Base-by-base conservation (phyloP, 2,797 vertebrate genomes). In the Microhierax caerulescens region DNA sequence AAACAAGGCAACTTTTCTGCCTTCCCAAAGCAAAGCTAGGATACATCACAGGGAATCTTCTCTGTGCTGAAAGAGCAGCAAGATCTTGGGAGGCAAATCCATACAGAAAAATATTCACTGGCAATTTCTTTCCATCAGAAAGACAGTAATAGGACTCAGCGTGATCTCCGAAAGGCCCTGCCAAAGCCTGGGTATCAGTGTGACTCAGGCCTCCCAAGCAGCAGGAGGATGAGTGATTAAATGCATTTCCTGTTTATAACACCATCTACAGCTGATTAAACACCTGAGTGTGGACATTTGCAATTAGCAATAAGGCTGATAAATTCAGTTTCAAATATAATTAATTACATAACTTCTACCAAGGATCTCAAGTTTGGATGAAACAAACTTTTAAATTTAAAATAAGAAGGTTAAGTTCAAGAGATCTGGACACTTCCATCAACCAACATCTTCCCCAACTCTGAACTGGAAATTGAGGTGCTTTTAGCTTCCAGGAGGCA, bases 201-300 rank as follows among this genome's bases (percentile, higher is more conserved):
- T 84, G 82, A 93, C 59, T 96, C 82, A 90, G 11, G 57, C 39
- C 64, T 75, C 70, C 61, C 51, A 87, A 89, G 28, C 0, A 70
- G 23, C n/a, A 57, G 6, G 7, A 80, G 57, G 43, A 74, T 23
- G 3, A 84, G n/a, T 30, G 28, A 37, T 41, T 57, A 70, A 56
- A n/a, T 13, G 30, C 47, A 85, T 73, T 96, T 92, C 93, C 94
- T 92, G 81, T 96, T 93, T 63, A 76, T 53, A 87, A 87, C 16
- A 21, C 37, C 51, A 69, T 28, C 51, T 75, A 51, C n/a, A 91
- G 47, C 79, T 79, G 47, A 90, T 27, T 65, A 73, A 95, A 93
- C 74, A 88, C 36, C 43, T 23, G 6, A 85, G 28, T 63, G 56
- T 70, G 63, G 54, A 87, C 21, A 3, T 24, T 13, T 51, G 27